Evolutionary conservation across 1,140 invertebrate species (phyloP).

Genomic region (Drosophila navojoa): DNA sequence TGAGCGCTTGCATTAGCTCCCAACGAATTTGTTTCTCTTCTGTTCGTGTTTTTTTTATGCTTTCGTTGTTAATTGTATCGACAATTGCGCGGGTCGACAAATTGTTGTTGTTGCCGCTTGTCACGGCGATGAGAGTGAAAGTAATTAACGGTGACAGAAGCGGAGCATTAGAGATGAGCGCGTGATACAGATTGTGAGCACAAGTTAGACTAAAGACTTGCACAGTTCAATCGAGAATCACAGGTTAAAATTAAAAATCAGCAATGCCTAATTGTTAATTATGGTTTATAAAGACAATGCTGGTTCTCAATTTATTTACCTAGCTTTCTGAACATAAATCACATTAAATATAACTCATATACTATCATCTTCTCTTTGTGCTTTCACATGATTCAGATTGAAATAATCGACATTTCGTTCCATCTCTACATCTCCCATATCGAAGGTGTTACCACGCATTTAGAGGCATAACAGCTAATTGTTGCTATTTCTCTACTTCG

Average conservation of each 20-base stretch:
- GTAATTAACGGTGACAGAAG: constrained; percentile 60
- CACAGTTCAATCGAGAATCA: too few species aligned
- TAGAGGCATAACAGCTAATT: constrained; percentile 54
- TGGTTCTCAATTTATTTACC: too few species aligned
- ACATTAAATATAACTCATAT: too few species aligned
- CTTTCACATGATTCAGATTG: too few species aligned
- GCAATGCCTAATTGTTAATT: too few species aligned
- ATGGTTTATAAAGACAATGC: too few species aligned
- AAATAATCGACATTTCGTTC: too few species aligned
- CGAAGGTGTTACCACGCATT: constrained; percentile 55
- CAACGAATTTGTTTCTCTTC: constrained; percentile 1
- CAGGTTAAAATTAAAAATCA: too few species aligned
- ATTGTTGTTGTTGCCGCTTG: constrained; percentile 51
- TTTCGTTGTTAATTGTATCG: constrained; percentile 58
- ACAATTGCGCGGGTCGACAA: constrained; percentile 58
- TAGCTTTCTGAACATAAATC: too few species aligned
- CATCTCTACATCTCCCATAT: neutral
- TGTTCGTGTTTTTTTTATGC: constrained; percentile 28
- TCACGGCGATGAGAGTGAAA: constrained; percentile 58
- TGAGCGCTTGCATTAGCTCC: constrained; percentile 1
- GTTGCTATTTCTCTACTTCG: constrained; percentile 41
- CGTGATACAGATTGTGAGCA: neutral
- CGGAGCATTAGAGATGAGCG: neutral
- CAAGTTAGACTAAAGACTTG: too few species aligned
- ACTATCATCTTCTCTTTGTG: too few species aligned